Base-by-base conservation (phyloP, 2,113 vertebrate species). In the Zosterops hypoxanthus region DNA sequence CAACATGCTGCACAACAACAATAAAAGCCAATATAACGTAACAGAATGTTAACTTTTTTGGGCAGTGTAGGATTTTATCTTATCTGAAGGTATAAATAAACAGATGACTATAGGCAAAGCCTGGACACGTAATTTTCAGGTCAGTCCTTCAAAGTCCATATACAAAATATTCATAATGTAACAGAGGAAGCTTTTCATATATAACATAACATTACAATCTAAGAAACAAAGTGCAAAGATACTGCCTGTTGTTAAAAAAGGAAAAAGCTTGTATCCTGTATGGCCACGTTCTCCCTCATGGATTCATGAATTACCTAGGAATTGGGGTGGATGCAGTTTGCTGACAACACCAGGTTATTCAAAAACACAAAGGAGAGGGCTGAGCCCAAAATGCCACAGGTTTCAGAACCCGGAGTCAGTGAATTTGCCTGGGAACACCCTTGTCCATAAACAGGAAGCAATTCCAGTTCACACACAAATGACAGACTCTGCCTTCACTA, bases 381-480 rank as follows among this genome's bases (percentile, higher is more conserved):
- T 70, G 49, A 50, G 47, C 1, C 6, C 2, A 2, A 41, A 81
- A 64, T 53, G 34, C 68, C 0, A 0, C 1, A 23, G 20, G 55
- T 59, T 90, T 71, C 25, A n/a, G 49, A 76, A 49, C 34, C 42
- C 64, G 1, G 6, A 61, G 39, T 55, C 56, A 55, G 0, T 14
- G 42, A 66, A 33, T 1, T 22, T 29, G 83, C 24, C 47, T 33
- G 36, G 33, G 34, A 85, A 85, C 80, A 5, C 29, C 50, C 29
- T 29, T 0, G 6, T 19, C 8, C 6, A 33, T 36, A 11, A 71
- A 44, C 16, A 75, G 29, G 73, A 81, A 73, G 34, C 24, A 75
- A 68, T 41, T 89, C 39, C 60, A 75, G 53, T 25, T 69, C 36
- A n/a, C 12, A 3, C 24, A 33, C 12, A 28, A 17, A 28, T 28